Percentiles rank a stretch among this genome's conserved stretches.
Conservation (phyloP, 2,888 invertebrate genomes). For the Cephonodes hylas region DNA sequence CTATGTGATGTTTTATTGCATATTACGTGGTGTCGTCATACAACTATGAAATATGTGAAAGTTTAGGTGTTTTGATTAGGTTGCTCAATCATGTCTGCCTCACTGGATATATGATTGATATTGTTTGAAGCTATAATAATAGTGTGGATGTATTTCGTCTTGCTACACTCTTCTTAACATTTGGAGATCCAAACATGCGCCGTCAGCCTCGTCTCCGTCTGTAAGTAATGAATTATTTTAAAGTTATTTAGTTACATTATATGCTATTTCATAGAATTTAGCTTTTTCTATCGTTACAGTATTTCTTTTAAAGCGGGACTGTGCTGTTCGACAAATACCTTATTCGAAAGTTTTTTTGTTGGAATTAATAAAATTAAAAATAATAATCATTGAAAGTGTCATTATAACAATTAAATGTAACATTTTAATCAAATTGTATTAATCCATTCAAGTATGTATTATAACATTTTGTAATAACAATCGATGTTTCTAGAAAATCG, state of each 20-base stretch:
- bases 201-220: no score
- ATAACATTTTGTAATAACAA: conserved; percentile 26
- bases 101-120: not conserved
- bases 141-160: not conserved
- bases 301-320: no score
- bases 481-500: conserved; percentile 44
- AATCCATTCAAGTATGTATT: not conserved
- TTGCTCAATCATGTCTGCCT: not conserved
- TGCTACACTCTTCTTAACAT: not conserved
- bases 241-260: no score
- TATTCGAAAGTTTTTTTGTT: no score
- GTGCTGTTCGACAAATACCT: no score
- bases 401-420: not conserved
- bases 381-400: not conserved
- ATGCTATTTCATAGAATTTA: no score
- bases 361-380: not conserved
- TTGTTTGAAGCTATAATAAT: not conserved
- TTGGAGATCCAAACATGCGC: no score
- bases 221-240: no score
- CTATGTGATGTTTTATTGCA: not conserved
- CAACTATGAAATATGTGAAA: not conserved
- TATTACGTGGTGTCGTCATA: not conserved
- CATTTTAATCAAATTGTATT: not conserved
- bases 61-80: not conserved
- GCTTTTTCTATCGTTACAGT: no score